Conservation (phyloP, 2,888 invertebrate genomes). For the Dasysyrphus albostriatus region DNA sequence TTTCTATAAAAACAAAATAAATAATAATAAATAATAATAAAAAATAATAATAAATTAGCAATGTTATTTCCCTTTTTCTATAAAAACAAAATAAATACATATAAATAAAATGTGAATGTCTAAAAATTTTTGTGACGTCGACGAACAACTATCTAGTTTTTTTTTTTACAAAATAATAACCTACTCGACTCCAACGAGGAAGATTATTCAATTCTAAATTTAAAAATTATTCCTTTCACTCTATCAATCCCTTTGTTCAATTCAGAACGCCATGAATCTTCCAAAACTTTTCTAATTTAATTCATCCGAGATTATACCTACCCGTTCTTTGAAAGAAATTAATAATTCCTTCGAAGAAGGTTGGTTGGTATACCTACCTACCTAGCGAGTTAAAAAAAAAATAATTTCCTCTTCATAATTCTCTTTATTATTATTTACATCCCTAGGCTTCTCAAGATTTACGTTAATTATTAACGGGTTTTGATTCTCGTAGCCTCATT, state of each 20-base stretch:
- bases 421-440: not conserved
- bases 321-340: not conserved
- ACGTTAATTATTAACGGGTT: conserved; percentile 24
- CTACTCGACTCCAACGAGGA: too few relatives aligned
- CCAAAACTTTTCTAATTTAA: not conserved
- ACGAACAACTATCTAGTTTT: too few relatives aligned
- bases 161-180: too few relatives aligned
- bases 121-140: too few relatives aligned
- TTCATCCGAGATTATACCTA: not conserved
- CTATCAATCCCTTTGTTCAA: not conserved
- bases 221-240: not conserved
- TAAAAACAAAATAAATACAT: too few relatives aligned
- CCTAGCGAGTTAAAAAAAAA: not conserved
- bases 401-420: not conserved
- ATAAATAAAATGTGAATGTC: too few relatives aligned
- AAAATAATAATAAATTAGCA: too few relatives aligned
- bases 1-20: too few relatives aligned
- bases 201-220: not conserved
- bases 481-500: conserved; percentile 12
- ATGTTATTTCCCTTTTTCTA: too few relatives aligned
- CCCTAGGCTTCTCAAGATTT: conserved; percentile 12
- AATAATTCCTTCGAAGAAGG: not conserved
- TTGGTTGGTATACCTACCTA: not conserved
- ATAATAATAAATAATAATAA: too few relatives aligned
- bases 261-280: not conserved